Base-by-base conservation (phyloP, 2,888 invertebrate species). In the Chymomyza fuscimana region DNA sequence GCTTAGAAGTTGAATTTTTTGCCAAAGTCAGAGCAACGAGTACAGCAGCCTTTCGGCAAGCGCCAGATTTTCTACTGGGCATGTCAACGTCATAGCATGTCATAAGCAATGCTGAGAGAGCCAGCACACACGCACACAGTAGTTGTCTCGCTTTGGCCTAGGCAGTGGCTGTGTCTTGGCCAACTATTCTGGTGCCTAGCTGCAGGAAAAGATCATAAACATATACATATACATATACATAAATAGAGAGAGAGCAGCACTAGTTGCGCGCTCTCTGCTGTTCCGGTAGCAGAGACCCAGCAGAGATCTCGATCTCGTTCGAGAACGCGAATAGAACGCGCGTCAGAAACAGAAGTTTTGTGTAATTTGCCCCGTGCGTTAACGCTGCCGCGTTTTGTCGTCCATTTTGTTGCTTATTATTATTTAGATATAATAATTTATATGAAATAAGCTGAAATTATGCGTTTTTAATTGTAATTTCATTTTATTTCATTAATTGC, bases 291-390 rank as follows among this genome's bases (percentile, higher is more conserved):
- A 78, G 82, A 85, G 82, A 69, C 78, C 83, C 73, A 76, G 70
- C 77, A 82, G 73, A 69, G 80, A 46, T 46, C 40, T 46, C 40
- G 40, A 46, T 46, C 12, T 12, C 12, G 40, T 5, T 6, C 40
- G 4, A 4, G 40, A 40, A 12, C 40, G 58, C 19, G 19, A 56
- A 22, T 10, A 22, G 58, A 58, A 58, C 40, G 40, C 12, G 68
- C 77, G 32, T 32, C 82, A 83, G 86, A 86, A 86, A 81, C 86
- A 87, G 81, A 86, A 87, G 87, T 36, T 54, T 54, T 88, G 83
- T 83, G 83, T 83, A 83, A 83, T 83, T 87, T 87, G 83, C 79
- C 88, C 87, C 83, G 88, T 83, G 83, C 88, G 83, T 87, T 82
- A 73, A 61, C 70, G 78, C 72, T 76, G 77, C 56, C 36, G 29